Conservation (phyloP, 2,797 vertebrate genomes). For the Threskiornis aethiopicus region DNA sequence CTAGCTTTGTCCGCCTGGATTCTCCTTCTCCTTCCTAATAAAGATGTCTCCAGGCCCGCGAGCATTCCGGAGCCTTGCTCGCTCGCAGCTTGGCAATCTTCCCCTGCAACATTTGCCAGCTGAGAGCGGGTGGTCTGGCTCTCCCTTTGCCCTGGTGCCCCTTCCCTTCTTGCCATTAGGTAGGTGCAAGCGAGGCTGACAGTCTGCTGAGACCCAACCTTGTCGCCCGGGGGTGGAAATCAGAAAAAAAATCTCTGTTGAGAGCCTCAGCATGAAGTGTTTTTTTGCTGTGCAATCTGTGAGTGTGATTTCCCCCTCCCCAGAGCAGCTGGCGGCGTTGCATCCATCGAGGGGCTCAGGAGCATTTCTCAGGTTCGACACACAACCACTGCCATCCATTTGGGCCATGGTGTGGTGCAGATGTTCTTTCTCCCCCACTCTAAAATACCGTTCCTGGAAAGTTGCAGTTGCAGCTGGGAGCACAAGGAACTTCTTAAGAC, state of each 20-base stretch:
- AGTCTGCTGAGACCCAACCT: not conserved
- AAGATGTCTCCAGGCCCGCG: not conserved
- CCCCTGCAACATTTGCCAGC: not conserved
- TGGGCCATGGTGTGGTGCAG: not conserved
- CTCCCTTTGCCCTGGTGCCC: not conserved
- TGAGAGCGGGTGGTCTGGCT: not conserved
- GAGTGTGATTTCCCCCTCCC: not conserved
- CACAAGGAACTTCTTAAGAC: not conserved
- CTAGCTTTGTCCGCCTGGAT: not conserved
- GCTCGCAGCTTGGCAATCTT: not conserved
- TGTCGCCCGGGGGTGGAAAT: not conserved
- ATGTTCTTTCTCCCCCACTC: not conserved
- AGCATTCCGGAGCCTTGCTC: not conserved
- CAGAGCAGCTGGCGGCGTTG: not conserved
- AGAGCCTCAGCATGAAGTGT: not conserved
- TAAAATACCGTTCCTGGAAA: not conserved
- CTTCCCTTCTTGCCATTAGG: not conserved
- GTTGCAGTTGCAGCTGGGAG: not conserved
- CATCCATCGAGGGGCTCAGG: not conserved
- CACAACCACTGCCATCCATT: not conserved
- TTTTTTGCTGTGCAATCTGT: not conserved
- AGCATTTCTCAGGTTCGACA: not conserved
- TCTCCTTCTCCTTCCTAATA: not conserved
- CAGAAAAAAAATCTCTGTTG: not conserved
- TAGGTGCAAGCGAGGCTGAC: not conserved